A percentile compares a stretch with the other conserved stretches of the same genome.
Conservation (phyloP, 1,140 invertebrate genomes). For the Anthonomus grandis region DNA sequence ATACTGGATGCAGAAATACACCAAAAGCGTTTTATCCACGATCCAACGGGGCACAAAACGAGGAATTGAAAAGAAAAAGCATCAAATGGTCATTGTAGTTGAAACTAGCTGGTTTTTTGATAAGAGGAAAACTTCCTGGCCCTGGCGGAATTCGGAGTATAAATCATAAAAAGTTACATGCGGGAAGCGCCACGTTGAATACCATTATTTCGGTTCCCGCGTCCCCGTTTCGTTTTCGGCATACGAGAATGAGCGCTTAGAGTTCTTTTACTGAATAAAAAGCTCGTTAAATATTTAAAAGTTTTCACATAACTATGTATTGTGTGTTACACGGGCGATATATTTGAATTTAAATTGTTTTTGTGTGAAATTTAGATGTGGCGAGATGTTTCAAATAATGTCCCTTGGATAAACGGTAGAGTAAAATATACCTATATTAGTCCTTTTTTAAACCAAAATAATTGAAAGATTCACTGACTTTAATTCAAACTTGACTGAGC, state of each 20-base stretch:
- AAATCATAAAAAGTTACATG: constrained; percentile 32
- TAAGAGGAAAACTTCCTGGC: constrained; percentile 32
- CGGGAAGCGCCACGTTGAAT: constrained; percentile 29
- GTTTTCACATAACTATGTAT: constrained; percentile 26
- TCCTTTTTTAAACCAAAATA: too few species aligned
- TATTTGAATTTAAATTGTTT: too few species aligned
- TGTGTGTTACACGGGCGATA: too few species aligned
- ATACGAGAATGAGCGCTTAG: constrained; percentile 21
- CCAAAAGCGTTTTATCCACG: constrained; percentile 16
- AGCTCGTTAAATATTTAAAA: constrained; percentile 26
- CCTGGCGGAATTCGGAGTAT: constrained; percentile 24
- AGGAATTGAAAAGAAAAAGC: constrained; percentile 32
- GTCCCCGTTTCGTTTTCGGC: constrained; percentile 22
- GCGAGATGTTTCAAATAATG: too few species aligned
- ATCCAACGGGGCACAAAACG: constrained; percentile 22
- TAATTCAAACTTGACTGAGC: too few species aligned
- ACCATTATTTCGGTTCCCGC: constrained; percentile 22
- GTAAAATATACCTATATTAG: too few species aligned
- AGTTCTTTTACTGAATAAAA: constrained; percentile 22
- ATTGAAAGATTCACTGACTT: too few species aligned
- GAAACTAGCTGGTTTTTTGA: constrained; percentile 30
- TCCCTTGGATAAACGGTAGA: too few species aligned
- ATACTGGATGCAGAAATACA: constrained; percentile 29
- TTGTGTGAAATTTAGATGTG: too few species aligned
- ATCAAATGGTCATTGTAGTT: constrained; percentile 33